Conservation (phyloP, 2,797 vertebrate species). For the Myotis myotis region DNA sequence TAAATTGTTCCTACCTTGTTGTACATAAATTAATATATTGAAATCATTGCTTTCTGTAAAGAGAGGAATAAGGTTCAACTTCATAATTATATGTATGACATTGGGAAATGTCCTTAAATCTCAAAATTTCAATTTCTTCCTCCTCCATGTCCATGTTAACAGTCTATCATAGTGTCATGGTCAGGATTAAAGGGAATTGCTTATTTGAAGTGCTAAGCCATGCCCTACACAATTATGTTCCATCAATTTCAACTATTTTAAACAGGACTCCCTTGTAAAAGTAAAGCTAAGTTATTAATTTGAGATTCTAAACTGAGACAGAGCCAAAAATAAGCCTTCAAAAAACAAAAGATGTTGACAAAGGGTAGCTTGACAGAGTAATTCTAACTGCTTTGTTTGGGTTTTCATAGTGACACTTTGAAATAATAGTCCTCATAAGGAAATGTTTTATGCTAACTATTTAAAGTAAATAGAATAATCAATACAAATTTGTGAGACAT, state of each 20-base stretch:
- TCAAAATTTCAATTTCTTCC: background rate
- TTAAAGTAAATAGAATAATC: conserved; percentile 4
- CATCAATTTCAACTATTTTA: background rate
- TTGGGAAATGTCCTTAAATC: background rate
- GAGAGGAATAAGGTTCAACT: fast-evolving
- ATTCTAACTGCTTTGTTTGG: conserved; percentile 32
- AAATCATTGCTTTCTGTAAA: background rate
- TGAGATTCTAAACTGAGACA: background rate
- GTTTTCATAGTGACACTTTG: conserved; percentile 24
- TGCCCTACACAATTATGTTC: background rate
- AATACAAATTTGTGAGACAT: background rate
- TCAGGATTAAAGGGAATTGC: background rate
- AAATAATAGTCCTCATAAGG: conserved; percentile 5
- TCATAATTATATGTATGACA: background rate
- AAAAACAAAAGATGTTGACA: conserved; percentile 38
- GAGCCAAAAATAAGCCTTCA: background rate
- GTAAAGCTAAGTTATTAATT: conserved; percentile 42
- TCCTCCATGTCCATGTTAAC: background rate
- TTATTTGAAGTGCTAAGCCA: background rate
- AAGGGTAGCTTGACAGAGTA: conserved; percentile 1
- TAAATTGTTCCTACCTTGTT: background rate
- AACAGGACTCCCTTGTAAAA: background rate
- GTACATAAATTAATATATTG: background rate
- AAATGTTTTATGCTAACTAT: conserved; percentile 3
- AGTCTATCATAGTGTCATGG: background rate